Evolutionary conservation across 1,140 invertebrate genomes (phyloP), one percentile per base, ranked within the genome.

Genomic region (Conus betulinus): DNA sequence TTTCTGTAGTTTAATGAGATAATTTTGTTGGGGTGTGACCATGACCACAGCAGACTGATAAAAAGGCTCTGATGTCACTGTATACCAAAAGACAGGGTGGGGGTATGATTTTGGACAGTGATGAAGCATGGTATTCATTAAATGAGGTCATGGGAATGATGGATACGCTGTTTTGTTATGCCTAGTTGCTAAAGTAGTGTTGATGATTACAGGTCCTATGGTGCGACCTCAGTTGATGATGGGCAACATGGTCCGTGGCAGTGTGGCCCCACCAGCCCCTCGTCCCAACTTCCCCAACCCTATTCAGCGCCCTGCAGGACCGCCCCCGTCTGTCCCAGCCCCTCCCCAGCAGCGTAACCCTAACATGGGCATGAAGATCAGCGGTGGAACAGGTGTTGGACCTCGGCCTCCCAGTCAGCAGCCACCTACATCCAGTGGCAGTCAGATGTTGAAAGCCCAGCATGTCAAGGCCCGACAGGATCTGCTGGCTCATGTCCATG

Each of bases 391-490:
- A 15, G 71, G 87, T 39, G 51, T 85, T 15, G 57, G 57, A 60
- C 57, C 71, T 88, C 55, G 25, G 8, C 55, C 84, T 55, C 55
- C 71, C 76, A 23, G 87, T 76, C 57, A 78, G 79, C 39, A 13
- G 15, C 76, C 27, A n/a, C 82, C 84, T 78, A 67, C 84, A n/a
- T 55, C 87, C 82, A 84, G 76, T 71, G 67, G 67, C 6, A n/a
- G 20, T 23, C 67, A 81, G 89, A 17, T 94, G 23, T 60, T 60
- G 57, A 93, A 91, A 85, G 92, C 92, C 79, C 91, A 92, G 87
- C 93, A 94, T 76, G 93, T 90, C 23, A 91, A 93, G 85, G 91
- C 94, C 83, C 90, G 94, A 57, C 90, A 92, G 82, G 93, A 93
- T 27, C 85, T 92, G 25, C 88, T 94, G 53, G 90, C 90, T 60